Conservation (phyloP, 1,140 invertebrate species). For the Pseudachorutes palmiensis region DNA sequence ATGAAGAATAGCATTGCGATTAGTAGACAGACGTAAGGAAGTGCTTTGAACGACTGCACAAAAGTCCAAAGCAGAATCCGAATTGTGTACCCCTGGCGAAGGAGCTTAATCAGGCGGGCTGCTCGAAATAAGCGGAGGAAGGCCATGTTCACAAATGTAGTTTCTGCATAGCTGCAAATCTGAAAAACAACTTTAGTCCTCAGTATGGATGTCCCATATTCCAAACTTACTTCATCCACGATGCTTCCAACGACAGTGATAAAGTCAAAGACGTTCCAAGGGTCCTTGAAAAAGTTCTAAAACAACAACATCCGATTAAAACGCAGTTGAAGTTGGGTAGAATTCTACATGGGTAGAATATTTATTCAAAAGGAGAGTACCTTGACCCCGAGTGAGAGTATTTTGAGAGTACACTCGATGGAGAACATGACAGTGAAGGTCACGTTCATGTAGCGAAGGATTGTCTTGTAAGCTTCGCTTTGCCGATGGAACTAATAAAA, state of each 20-base stretch:
- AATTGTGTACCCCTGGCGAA: conserved; percentile 99
- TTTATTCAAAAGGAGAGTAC: conserved; percentile 46
- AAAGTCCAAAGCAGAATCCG: conserved; percentile 99
- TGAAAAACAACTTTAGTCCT: too few species aligned
- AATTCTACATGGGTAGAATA: too few species aligned
- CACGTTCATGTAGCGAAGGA: conserved; percentile 95
- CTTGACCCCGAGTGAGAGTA: conserved; percentile 91
- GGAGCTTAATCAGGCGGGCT: conserved; percentile 95
- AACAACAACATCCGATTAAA: not conserved
- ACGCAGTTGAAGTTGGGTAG: not conserved
- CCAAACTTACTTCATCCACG: conserved; percentile 94
- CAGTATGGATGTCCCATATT: too few species aligned
- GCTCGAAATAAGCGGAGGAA: conserved; percentile 97
- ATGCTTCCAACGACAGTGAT: conserved; percentile 99
- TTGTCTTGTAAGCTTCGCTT: conserved; percentile 73
- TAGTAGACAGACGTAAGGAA: conserved; percentile 99
- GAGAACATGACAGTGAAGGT: conserved; percentile 97
- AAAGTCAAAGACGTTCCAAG: conserved; percentile 99
- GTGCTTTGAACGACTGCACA: conserved; percentile 99
- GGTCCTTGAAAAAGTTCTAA: conserved; percentile 99
- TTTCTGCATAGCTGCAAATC: conserved; percentile 42
- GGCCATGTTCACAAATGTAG: conserved; percentile 97
- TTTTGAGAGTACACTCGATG: conserved; percentile 95
- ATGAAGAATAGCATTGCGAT: conserved; percentile 99
- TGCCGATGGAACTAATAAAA: conserved; percentile 76